A percentile compares a stretch with the other conserved stretches of the same genome.
phyloP scores from a whole-genome alignment of 2,888 invertebrate species.

The Netelia inedita region DNA sequence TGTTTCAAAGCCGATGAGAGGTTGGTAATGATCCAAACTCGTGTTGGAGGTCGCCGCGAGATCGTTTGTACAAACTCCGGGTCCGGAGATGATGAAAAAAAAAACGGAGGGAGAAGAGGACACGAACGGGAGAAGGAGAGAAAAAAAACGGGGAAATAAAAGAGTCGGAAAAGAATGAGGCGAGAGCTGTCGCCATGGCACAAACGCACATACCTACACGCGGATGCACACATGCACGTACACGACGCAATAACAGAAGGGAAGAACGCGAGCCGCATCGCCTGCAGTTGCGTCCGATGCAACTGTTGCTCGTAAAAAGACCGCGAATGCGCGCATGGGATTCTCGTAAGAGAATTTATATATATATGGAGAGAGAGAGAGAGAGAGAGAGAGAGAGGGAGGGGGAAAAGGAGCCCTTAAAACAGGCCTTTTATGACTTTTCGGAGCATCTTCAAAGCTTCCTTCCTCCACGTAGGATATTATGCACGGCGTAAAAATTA shows the following conservation, averaged over 20 bases:
- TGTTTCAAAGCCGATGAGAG: conserved; percentile 51
- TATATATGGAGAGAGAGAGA: not conserved
- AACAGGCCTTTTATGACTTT: conserved; percentile 57
- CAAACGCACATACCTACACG: not conserved
- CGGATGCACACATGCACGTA: not conserved
- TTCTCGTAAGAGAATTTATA: conserved; percentile 14
- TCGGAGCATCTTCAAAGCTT: conserved; percentile 38
- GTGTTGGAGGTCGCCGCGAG: conserved; percentile 25
- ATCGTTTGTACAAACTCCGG: conserved; percentile 33
- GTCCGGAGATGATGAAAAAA: conserved; percentile 23
- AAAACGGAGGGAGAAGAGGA: not conserved
- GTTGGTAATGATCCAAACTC: conserved; percentile 47
- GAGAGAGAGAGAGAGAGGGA: not conserved
- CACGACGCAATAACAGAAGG: conserved; percentile 8
- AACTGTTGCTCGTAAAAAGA: conserved; percentile 66
- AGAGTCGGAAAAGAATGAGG: conserved; percentile 35
- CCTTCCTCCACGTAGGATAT: conserved; percentile 21
- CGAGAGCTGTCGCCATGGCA: conserved; percentile 36
- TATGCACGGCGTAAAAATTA: conserved; percentile 10
- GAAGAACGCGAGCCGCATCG: conserved; percentile 21
- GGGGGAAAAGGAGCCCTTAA: conserved; percentile 32
- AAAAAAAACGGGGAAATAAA: conserved; percentile 34
- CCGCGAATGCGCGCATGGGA: conserved; percentile 9
- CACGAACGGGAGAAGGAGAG: not conserved
- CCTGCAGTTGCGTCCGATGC: conserved; percentile 50